A percentile compares a stretch with the other conserved stretches of the same genome.
These are phyloP conservation scores for Drosophila pandora DNA, from an alignment of 1,140 invertebrate genomes.

Conservation along the genomic window DNA sequence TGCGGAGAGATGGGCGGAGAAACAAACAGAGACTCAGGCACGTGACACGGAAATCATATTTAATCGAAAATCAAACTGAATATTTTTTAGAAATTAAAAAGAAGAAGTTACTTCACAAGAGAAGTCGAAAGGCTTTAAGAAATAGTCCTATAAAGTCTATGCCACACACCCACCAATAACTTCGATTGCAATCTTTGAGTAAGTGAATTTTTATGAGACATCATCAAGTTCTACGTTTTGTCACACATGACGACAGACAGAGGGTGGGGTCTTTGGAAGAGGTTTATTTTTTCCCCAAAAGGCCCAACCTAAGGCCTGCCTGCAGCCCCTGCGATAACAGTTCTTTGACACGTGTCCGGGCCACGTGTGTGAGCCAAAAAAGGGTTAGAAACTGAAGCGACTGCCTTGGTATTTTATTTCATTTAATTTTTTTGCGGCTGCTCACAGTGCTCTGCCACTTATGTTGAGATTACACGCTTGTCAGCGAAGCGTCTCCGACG, in stretches of 20 bases:
- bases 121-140: neutral
- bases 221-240: constrained; percentile 37
- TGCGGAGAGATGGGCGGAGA: constrained; percentile 1
- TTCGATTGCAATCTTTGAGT: constrained; percentile 50
- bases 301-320: constrained; percentile 10
- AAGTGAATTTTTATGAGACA: constrained; percentile 74
- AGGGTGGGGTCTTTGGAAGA: neutral
- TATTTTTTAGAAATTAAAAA: constrained; percentile 24
- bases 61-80: constrained; percentile 2
- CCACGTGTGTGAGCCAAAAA: constrained; percentile 54
- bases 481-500: constrained; percentile 42
- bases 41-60: constrained; percentile 52
- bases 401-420: constrained; percentile 10
- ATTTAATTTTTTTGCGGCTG: constrained; percentile 37
- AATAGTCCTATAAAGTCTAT: constrained; percentile 3
- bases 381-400: constrained; percentile 31
- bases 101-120: neutral
- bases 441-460: constrained; percentile 45
- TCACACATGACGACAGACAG: constrained; percentile 33
- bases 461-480: constrained; percentile 74
- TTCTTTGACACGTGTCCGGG: constrained; percentile 59
- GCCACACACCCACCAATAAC: constrained; percentile 3
- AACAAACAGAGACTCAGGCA: constrained; percentile 37
- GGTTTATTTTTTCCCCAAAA: neutral
- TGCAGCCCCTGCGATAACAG: constrained; percentile 62